Evolutionary conservation across 2,113 vertebrate genomes (phyloP), one percentile per base, ranked within the genome.

Genomic region (Paralichthys olivaceus): DNA sequence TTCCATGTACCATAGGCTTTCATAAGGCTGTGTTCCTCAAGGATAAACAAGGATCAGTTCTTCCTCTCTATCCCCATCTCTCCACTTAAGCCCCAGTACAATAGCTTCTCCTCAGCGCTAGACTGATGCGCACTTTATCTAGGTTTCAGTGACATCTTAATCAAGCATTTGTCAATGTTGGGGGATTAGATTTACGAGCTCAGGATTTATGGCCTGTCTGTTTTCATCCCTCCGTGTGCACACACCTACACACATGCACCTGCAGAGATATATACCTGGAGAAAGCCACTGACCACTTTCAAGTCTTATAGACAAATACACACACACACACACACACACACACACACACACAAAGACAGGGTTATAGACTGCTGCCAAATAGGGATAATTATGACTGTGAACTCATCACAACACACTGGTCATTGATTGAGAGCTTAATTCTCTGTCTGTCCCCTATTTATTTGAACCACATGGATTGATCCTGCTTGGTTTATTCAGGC

Each of bases 121-220:
- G 87, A 90, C 85, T 75, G 81, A 79, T 78, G 78, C 81, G 23
- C 85, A 90, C 88, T 94, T 93, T 93, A 92, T 94, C 91, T 93
- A 68, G 85, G 85, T 92, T 92, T 80, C 84, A 53, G 87, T 94
- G 90, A 92, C 93, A 94, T 94, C 93, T 93, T 93, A 92, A 94
- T 95, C 92, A 93, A 92, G 89, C 89, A 91, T 94, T 93, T 93
- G 91, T 93, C 93, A 90, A 90, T 92, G 91, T 90, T 84, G 79
- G 80, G 68, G 80, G 83, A 90, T 88, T 90, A 89, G 89, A 94
- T 94, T 95, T 91, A 94, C 62, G 86, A 91, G 85, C 81, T 9
- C 66, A 69, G 87, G 86, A 93, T 93, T 90, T 91, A 93, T 88
- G 76, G 87, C 76, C 77, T 72, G 75, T 75, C 79, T 47, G n/a